Conservation (phyloP, 2,888 invertebrate species). For the Drosophila quinaria region DNA sequence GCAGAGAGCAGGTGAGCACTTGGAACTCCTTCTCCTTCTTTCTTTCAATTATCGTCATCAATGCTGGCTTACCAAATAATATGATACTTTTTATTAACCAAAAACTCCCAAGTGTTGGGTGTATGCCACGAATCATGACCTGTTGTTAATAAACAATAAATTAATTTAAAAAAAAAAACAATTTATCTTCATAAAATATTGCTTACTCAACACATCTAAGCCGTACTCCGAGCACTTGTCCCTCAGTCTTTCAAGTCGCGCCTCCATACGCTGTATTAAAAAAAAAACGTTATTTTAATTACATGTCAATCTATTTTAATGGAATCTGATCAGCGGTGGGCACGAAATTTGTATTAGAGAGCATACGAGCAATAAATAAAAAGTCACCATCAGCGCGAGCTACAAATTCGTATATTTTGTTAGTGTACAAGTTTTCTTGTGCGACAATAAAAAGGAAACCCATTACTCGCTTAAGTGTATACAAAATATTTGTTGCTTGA, state of each 20-base stretch:
- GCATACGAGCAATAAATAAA: no score
- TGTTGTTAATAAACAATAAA: conserved; percentile 51
- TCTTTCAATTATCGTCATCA: not conserved
- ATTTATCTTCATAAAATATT: no score
- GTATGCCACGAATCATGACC: conserved; percentile 86
- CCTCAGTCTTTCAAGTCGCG: conserved; percentile 83
- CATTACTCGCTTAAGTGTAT: no score
- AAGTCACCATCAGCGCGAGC: no score
- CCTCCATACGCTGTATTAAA: conserved; percentile 84
- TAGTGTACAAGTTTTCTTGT: not conserved
- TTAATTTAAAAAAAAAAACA: not conserved
- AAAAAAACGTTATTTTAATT: not conserved
- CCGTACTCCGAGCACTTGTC: conserved; percentile 85
- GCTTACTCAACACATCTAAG: conserved; percentile 83
- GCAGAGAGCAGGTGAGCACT: not conserved
- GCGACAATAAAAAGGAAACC: no score
- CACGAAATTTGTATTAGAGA: not conserved
- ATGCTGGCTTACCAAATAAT: conserved; percentile 89
- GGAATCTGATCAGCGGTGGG: not conserved
- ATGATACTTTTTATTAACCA: conserved; percentile 92
- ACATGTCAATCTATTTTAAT: not conserved
- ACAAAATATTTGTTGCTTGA: no score
- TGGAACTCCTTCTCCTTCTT: not conserved
- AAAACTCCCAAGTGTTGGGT: conserved; percentile 94
- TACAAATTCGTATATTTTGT: no score